Evolutionary conservation across 35 echinoderm and acorn worm species (phyloP).

Genomic region (Patiria miniata): DNA sequence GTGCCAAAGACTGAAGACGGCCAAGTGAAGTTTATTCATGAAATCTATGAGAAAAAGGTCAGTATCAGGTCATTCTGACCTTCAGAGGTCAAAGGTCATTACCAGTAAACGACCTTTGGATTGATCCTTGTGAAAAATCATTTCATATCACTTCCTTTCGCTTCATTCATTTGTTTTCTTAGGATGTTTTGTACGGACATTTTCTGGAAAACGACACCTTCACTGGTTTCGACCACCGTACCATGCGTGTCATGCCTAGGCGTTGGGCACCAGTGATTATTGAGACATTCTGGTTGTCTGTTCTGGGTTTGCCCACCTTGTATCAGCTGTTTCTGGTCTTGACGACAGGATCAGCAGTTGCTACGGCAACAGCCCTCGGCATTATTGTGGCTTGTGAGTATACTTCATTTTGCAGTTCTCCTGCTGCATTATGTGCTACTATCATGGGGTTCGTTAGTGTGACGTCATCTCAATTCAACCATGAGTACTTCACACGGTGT

Average conservation of each 20-base stretch:
- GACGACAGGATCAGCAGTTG: conserved; percentile 25
- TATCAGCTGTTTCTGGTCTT: background rate
- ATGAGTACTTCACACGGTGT: no score
- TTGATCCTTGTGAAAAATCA: background rate
- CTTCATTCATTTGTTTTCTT: background rate
- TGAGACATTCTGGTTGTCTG: background rate
- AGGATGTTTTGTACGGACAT: conserved; percentile 40
- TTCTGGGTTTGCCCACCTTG: conserved; percentile 22
- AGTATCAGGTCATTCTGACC: background rate
- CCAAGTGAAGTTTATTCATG: conserved; percentile 41
- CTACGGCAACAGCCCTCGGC: background rate
- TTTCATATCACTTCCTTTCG: background rate
- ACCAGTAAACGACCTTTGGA: background rate
- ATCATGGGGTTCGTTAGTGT: no score
- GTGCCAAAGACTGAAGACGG: conserved; percentile 63
- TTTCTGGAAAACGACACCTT: conserved; percentile 43
- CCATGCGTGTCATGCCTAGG: background rate
- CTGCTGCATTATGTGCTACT: no score
- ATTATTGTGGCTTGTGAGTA: conserved; percentile 9
- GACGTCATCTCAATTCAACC: no score
- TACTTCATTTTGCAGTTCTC: no score
- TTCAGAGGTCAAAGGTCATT: no score
- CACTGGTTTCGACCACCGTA: conserved; percentile 31
- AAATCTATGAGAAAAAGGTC: conserved; percentile 72
- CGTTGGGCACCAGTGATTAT: background rate